Base-by-base conservation (phyloP, 2,888 invertebrate genomes). In the Pandemis corylana region DNA sequence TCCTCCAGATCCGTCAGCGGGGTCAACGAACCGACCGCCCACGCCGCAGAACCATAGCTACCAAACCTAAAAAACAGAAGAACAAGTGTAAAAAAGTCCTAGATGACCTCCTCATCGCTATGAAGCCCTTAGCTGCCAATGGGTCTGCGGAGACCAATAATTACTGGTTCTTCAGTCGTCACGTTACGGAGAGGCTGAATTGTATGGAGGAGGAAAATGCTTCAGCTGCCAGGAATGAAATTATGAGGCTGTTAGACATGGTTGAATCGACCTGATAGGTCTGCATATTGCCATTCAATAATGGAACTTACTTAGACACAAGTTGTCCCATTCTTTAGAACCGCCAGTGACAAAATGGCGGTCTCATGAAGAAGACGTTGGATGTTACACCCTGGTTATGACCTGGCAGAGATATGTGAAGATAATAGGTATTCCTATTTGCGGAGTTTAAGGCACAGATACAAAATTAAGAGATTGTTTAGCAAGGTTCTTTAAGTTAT, bases 111-210 rank as follows among this genome's bases (percentile, higher is more conserved):
- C 71, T 92, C 1, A 77, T 80, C 76, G 86, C 92, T 0, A 89
- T 93, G 88, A 86, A 85, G 56, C 94, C 94, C 0, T 71, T 90
- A n/a, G 77, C 84, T 5, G 44, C 77, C 2, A 78, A 81, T 13
- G 68, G 73, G 7, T 67, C 78, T 5, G 42, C 69, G 0, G 76
- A 80, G 2, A 62, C 53, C 3, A 85, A 85, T 42, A 82, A 77
- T 12, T 92, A 89, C 75, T 90, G 90, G 90, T 92, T 89, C 68
- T 92, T 94, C 42, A 90, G 93, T 0, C 89, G 86, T 77, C 93
- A 94, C 83, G 89, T 94, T 0, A 85, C 88, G 0, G 92, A 91
- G 75, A 81, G 87, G 70, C 77, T 94, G 4, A 90, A 89, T 72
- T 77, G 81, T 53, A 91, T 94, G 93, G 87, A 86, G 61, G 79